A percentile compares a stretch with the other conserved stretches of the same genome.
Conservation (phyloP, 2,797 vertebrate species). For the Falco concolor region DNA sequence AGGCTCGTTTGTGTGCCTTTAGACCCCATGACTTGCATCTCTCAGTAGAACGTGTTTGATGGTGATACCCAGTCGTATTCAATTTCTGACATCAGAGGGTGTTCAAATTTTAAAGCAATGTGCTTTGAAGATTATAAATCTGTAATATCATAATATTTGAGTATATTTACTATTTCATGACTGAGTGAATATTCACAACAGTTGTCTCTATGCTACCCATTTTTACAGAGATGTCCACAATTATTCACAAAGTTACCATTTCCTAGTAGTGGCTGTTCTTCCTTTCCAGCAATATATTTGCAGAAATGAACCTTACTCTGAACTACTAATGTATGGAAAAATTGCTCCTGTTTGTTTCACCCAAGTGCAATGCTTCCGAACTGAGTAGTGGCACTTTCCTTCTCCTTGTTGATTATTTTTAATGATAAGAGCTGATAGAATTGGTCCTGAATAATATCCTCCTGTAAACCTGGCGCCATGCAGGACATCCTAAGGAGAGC, state of each 20-base stretch:
- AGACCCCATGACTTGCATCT: background rate
- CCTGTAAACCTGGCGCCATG: background rate
- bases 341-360: background rate
- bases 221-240: background rate
- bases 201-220: background rate
- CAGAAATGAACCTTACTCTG: background rate
- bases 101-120: background rate
- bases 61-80: background rate
- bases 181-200: background rate
- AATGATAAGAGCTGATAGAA: background rate
- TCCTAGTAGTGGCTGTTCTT: background rate
- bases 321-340: background rate
- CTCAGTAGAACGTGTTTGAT: background rate
- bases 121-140: background rate
- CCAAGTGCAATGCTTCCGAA: background rate
- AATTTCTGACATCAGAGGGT: background rate
- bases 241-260: background rate
- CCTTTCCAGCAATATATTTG: background rate
- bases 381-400: background rate
- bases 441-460: background rate
- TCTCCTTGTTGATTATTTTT: background rate
- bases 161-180: background rate
- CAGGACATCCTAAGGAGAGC: background rate
- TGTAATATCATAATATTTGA: background rate
- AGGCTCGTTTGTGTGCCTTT: background rate